These are phyloP conservation scores for Pomacea maculata DNA, from an alignment of 1,140 invertebrate genomes.

Conservation along the genomic window DNA sequence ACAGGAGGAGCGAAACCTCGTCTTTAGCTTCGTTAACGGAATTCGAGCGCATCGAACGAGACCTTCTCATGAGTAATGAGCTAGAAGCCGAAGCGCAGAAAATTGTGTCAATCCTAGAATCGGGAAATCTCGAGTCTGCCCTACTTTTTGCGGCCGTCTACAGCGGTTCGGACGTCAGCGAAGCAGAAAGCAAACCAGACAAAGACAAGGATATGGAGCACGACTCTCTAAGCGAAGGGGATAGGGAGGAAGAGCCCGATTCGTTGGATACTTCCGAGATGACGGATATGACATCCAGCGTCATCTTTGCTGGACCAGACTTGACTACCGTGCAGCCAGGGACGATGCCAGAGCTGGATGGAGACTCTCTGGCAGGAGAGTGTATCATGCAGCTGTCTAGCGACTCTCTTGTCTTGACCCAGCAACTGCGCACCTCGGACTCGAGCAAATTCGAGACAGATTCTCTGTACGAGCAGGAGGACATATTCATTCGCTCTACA, in stretches of 20 bases:
- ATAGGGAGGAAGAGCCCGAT: conserved; percentile 48
- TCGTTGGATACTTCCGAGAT: conserved; percentile 56
- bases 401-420: conserved; percentile 51
- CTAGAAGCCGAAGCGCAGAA: conserved; percentile 63
- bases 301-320: conserved; percentile 41
- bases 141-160: conserved; percentile 20
- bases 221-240: conserved; percentile 61
- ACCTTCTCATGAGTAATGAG: conserved; percentile 53
- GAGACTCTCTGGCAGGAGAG: conserved; percentile 68
- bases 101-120: conserved; percentile 79
- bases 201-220: conserved; percentile 57
- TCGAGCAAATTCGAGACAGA: conserved; percentile 68
- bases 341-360: conserved; percentile 66
- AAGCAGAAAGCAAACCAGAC: conserved; percentile 53
- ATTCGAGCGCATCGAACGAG: conserved; percentile 62
- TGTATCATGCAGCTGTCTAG: conserved; percentile 59
- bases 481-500: conserved; percentile 67
- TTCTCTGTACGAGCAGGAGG: conserved; percentile 65
- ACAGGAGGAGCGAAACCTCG: conserved; percentile 62
- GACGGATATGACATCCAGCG: conserved; percentile 60
- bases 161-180: conserved; percentile 29
- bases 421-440: conserved; percentile 32
- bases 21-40: conserved; percentile 60
- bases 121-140: conserved; percentile 72
- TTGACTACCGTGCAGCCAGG: conserved; percentile 23